Conservation (phyloP, 2,888 invertebrate genomes). For the Phoenoteleia sp. region DNA sequence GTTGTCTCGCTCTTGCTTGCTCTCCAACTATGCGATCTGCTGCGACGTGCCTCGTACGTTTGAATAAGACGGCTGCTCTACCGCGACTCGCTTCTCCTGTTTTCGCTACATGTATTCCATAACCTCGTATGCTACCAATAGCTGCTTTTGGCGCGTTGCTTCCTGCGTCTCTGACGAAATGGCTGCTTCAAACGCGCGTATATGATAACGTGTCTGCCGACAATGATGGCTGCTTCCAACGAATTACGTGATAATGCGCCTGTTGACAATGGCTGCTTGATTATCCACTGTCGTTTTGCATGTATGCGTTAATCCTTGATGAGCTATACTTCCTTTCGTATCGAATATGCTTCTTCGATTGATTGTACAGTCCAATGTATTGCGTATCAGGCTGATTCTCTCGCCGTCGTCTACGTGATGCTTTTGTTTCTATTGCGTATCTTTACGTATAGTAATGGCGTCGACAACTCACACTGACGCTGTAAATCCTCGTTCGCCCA, state of each 20-base stretch:
- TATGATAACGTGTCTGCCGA: not conserved
- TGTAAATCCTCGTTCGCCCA: too few species aligned
- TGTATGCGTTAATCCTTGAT: too few species aligned
- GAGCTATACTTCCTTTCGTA: too few species aligned
- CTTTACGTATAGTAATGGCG: not conserved
- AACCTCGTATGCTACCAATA: not conserved
- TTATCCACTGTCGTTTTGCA: not conserved
- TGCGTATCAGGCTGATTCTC: not conserved
- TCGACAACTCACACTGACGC: not conserved
- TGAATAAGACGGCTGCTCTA: too few species aligned
- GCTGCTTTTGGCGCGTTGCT: not conserved
- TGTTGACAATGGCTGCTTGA: not conserved
- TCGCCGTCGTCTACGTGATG: not conserved
- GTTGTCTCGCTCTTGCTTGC: too few species aligned
- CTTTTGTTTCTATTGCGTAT: not conserved
- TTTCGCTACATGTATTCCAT: too few species aligned
- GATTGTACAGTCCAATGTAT: not conserved
- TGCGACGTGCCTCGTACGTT: too few species aligned
- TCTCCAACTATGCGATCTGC: too few species aligned
- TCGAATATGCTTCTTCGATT: too few species aligned
- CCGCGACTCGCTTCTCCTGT: not conserved
- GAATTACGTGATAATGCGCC: not conserved
- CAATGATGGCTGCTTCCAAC: not conserved
- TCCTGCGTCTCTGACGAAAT: not conserved
- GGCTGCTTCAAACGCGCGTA: not conserved